Evolutionary conservation across 2,113 vertebrate species (phyloP), one percentile per base, ranked within the genome.

Genomic region (Labeo rohita): DNA sequence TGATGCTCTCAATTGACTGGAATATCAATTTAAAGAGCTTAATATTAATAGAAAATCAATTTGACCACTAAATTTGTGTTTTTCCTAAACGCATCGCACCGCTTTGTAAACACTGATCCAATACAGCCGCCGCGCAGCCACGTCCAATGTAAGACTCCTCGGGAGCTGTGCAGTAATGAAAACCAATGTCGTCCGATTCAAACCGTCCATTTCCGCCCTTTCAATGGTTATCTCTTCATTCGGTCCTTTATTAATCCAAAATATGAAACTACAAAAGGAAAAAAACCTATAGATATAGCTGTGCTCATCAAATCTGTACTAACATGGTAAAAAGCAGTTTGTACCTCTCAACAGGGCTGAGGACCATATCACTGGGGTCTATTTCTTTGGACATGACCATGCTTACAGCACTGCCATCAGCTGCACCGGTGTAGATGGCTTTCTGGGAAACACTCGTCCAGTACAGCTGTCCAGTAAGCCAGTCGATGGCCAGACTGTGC

Each of bases 101-200:
- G 95, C 91, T 90, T 96, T 97, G 77, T 95, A 94, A 84, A 93
- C 91, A 73, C 96, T 97, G 92, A 98, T 95, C 97, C 97, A 99
- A 91, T 96, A 98, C 0, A 98, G 92, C 50, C 96, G 94, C 76
- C 92, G 89, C 34, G 94, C 92, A 52, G 95, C 91, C 0, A 94
- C 92, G 72, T 98, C 97, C 70, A 97, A 89, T 0, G 94, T 94
- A 78, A 98, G 94, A 9, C 96, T 92, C 68, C 95, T 90, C 0
- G 97, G 95, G 4, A 92, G 89, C 89, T 98, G 96, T 83, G 94
- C 92, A 43, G 94, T 96, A 73, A 97, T 85, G 1, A 94, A 93
- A 0, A 83, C 82, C 78, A 98, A 89, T 23, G 95, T 87, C 18
- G 45, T 92, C 74, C 94, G 87, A 28, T 95, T 93, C 0, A 96